Evolutionary conservation across 2,888 invertebrate species (phyloP).

Genomic region (Caradrina kadenii): DNA sequence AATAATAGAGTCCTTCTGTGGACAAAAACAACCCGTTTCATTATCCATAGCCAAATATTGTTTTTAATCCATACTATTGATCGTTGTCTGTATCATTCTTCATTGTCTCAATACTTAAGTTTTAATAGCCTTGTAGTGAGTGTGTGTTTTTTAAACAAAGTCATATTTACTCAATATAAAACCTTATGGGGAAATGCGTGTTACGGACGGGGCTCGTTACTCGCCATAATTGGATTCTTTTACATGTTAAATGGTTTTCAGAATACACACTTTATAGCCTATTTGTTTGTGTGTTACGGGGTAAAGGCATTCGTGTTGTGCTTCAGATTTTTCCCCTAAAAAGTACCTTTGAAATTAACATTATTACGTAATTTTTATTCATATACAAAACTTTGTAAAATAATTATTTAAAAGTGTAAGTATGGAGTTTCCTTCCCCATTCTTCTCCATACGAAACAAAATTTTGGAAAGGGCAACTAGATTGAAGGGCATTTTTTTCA

Average conservation of each 20-base stretch:
- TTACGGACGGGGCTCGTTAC: slow-evolving; percentile 75
- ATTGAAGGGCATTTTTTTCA: no score
- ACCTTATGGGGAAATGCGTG: slow-evolving; percentile 72
- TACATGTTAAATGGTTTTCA: slow-evolving; percentile 60
- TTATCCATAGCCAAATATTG: slow-evolving; percentile 9
- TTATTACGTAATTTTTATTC: not conserved
- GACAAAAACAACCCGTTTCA: slow-evolving; percentile 9
- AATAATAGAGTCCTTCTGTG: not conserved
- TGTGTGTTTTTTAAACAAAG: slow-evolving; percentile 53
- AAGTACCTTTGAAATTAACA: not conserved
- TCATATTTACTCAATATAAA: slow-evolving; percentile 76
- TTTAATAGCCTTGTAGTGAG: slow-evolving; percentile 42
- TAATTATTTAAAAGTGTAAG: no score
- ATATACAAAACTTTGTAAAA: no score
- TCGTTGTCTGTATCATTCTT: not conserved
- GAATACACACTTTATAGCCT: slow-evolving; percentile 12
- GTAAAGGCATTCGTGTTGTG: slow-evolving; percentile 13
- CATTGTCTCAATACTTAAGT: not conserved
- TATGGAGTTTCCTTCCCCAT: no score
- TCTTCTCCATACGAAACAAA: no score
- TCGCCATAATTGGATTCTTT: slow-evolving; percentile 67
- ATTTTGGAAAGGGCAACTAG: no score
- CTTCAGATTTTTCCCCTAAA: slow-evolving; percentile 1
- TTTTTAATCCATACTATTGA: slow-evolving; percentile 8
- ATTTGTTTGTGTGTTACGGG: slow-evolving; percentile 6